Base-by-base conservation (phyloP, 2,113 vertebrate species). In the Daubentonia madagascariensis region DNA sequence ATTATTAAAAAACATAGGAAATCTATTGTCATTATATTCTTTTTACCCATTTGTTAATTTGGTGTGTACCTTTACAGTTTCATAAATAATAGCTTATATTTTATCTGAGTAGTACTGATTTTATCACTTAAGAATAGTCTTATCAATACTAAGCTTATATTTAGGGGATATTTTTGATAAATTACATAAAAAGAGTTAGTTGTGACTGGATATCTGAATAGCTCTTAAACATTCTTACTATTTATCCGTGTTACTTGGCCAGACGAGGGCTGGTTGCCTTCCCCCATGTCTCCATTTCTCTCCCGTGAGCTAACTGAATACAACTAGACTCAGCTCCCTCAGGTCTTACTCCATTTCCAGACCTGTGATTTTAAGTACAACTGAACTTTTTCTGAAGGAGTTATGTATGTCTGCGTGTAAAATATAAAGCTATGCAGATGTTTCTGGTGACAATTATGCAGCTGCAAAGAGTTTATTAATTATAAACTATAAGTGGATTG, bases 381-480 rank as follows among this genome's bases (percentile, higher is more conserved):
- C 48, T 97, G 88, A 96, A 80, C 68, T 92, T 73, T 94, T 98
- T 98, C 97, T 98, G 94, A 81, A 98, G 96, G 96, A 98, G 98
- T 98, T 79, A 93, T 96, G 17, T 94, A 91, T 90, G 88, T 97
- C 97, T 80, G 87, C 92, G 45, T 97, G 97, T 98, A 98, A 95
- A 98, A 91, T 94, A 97, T 97, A 97, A 98, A 73, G 88, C 81
- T 76, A 9, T 98, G 98, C 98, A 99, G 98, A 98, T 98, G 98
- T 98, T 99, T 99, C 98, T 93, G 96, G 89, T 97, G 95, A 72
- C 98, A 98, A 97, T 97, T 98, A 98, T 79, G 97, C 98, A 98
- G 98, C 98, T 99, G 98, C 98, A 98, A 98, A 97, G 96, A 98
- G 95, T 98, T 98, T 99, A 98, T 98, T 99, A 99, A 99, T 99